Evolutionary conservation across 2,888 invertebrate species (phyloP), one percentile per base, ranked within the genome.

Genomic region (Anthophora plumipes): DNA sequence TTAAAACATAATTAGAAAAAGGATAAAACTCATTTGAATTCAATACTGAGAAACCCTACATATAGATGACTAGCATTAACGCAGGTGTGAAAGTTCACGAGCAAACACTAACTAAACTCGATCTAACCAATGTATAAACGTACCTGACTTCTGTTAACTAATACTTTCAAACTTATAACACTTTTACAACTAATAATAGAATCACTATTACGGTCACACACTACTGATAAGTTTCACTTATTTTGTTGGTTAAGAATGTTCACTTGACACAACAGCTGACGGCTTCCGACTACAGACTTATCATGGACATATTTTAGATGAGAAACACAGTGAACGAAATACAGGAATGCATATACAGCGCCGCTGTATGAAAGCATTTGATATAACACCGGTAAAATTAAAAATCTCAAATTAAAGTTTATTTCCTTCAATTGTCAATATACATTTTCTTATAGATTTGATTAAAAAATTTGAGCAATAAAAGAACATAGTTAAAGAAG

Each of bases 231-330:
- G 83, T 80, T 77, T 74, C 64, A 67, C 76, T 73, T 81, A 80
- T 76, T 86, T 88, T 83, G 79, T 91, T 91, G 88, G 88, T 89
- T 88, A 90, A 89, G 84, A 64, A 82, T 55, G 74, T 83, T 86
- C 82, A 82, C 85, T 89, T 88, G 90, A 89, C 89, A 90, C 77
- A 85, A 89, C 89, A 87, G 85, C 87, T 88, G 85, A 88, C 82
- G 82, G 84, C 70, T 80, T 74, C 66, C 67, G 63, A 83, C 83
- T 77, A 76, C 50, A 57, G 66, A 25, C 59, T 77, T 71, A 68
- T 55, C 75, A 48, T 55, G 43, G 41, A 77, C 37, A 63, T 63
- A 22, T 41, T 59, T 57, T 63, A 70, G 71, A 83, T 71, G 61
- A 82, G 82, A 22, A 61, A 78, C 70, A 12, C 50, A 69, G 43